These are phyloP conservation scores for Scomber scombrus DNA, from an alignment of 2,113 vertebrate genomes.

Conservation along the genomic window DNA sequence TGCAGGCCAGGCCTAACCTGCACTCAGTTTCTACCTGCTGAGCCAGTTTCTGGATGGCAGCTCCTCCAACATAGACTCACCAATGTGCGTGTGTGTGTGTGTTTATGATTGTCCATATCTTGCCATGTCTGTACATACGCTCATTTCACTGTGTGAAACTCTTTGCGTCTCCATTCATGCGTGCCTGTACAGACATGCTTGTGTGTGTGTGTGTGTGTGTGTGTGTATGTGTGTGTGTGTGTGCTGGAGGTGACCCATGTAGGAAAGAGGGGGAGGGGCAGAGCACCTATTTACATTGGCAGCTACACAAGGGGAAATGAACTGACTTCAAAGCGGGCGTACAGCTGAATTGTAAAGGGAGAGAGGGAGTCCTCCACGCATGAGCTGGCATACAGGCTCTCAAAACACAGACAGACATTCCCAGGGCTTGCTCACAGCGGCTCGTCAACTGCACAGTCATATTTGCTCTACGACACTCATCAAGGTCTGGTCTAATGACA, in stretches of 20 bases:
- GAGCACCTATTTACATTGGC: conserved; percentile 87
- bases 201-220: conserved; percentile 28
- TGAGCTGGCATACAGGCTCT: conserved; percentile 75
- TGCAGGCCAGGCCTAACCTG: conserved; percentile 11
- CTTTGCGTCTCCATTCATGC: conserved; percentile 59
- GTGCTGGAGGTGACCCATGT: conserved; percentile 79
- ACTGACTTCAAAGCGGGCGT: conserved; percentile 87
- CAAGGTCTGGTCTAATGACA: conserved; percentile 8
- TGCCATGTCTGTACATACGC: conserved; percentile 20
- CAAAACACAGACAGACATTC: conserved; percentile 72
- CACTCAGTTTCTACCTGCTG: conserved; percentile 39
- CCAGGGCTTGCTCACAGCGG: conserved; percentile 34
- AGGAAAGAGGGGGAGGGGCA: conserved; percentile 69
- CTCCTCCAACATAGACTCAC: background rate
- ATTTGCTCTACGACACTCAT: conserved; percentile 37
- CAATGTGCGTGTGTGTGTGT: conserved; percentile 21
- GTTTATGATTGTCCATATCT: conserved; percentile 21
- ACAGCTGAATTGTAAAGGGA: conserved; percentile 79
- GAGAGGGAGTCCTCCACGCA: conserved; percentile 78
- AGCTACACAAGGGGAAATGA: conserved; percentile 84
- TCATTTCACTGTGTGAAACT: conserved; percentile 50
- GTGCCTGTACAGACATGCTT: conserved; percentile 55
- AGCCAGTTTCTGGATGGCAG: conserved; percentile 41
- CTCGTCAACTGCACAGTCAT: conserved; percentile 1
- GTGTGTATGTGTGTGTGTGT: conserved; percentile 24